These are phyloP conservation scores for Dunckerocampus dactyliophorus DNA, from an alignment of 2,113 vertebrate genomes.

Conservation along the genomic window DNA sequence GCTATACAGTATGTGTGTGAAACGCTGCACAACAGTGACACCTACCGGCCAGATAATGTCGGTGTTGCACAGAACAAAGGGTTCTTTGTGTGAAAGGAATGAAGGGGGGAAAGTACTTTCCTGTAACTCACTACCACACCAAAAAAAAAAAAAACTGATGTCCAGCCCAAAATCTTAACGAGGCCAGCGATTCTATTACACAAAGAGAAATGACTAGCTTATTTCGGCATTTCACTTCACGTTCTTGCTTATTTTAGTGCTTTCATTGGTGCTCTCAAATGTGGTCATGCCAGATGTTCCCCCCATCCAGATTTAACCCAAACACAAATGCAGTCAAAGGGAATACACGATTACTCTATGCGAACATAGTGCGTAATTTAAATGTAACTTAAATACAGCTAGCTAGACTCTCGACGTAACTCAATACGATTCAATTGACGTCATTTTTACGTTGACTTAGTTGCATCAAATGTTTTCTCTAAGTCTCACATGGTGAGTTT, in stretches of 20 bases:
- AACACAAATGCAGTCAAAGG: conserved; percentile 19
- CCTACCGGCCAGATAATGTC: conserved; percentile 42
- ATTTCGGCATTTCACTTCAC: background rate
- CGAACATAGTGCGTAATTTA: background rate
- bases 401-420: background rate
- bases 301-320: conserved; percentile 18
- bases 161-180: conserved; percentile 1
- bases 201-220: background rate
- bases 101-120: background rate
- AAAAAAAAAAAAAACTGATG: background rate
- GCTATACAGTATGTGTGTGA: background rate
- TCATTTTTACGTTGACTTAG: too few species aligned
- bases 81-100: conserved; percentile 38
- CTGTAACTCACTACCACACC: background rate
- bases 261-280: conserved; percentile 16
- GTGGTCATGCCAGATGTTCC: conserved; percentile 16
- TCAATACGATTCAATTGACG: too few species aligned
- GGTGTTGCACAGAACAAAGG: conserved; percentile 38
- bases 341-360: conserved; percentile 2
- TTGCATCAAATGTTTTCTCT: too few species aligned
- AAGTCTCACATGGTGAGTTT: too few species aligned
- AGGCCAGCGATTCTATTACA: background rate
- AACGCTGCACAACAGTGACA: conserved; percentile 45
- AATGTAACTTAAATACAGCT: background rate
- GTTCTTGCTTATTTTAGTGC: conserved; percentile 11